Conservation (phyloP, 2,113 vertebrate species). For the Hemicordylus capensis region DNA sequence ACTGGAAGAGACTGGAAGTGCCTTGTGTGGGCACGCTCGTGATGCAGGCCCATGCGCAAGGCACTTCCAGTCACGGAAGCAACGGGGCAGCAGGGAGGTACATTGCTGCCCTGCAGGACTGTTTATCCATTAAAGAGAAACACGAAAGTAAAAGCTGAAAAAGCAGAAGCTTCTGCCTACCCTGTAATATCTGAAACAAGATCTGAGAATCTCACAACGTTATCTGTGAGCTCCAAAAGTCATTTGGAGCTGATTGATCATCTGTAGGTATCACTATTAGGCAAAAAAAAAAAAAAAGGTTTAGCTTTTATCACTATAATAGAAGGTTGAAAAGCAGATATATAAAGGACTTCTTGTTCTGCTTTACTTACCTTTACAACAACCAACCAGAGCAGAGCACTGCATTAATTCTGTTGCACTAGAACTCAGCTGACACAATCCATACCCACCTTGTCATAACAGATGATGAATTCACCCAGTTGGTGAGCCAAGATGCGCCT, state of each 20-base stretch:
- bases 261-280: neutral
- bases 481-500: slow-evolving; percentile 88
- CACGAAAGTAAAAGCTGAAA: neutral
- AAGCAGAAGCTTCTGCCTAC: neutral
- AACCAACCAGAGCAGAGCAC: neutral
- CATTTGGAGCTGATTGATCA: neutral
- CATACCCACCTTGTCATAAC: slow-evolving; percentile 86
- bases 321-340: neutral
- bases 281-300: too few relatives aligned
- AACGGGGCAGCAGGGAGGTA: too few relatives aligned
- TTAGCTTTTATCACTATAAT: neutral
- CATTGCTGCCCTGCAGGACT: neutral
- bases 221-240: neutral
- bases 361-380: neutral
- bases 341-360: neutral
- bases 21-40: too few relatives aligned
- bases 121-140: neutral
- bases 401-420: neutral
- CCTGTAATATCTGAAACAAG: neutral
- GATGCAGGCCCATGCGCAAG: too few relatives aligned
- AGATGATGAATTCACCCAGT: slow-evolving; percentile 88
- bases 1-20: too few relatives aligned
- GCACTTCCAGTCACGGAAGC: too few relatives aligned
- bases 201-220: neutral
- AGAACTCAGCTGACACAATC: neutral